Evolutionary conservation across 1,140 invertebrate species (phyloP), one percentile per base, ranked within the genome.

Genomic region (Hyposmocoma kahamanoa): DNA sequence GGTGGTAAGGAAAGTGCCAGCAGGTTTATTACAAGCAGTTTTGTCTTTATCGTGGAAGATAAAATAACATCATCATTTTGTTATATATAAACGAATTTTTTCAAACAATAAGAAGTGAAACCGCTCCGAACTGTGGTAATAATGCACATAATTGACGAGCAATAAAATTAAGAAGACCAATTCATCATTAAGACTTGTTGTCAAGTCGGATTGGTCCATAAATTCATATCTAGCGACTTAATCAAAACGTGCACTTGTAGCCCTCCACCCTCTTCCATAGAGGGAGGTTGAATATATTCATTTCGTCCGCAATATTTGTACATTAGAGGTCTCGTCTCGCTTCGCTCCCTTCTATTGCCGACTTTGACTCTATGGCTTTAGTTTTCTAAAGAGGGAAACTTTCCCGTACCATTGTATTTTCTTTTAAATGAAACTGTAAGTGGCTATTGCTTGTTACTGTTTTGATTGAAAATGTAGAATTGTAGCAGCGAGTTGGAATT

Each of bases 291-390:
- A 77, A 83, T 80, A 78, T 84, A 84, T 84, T 84, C 77, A 83
- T 84, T 80, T 75, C 70, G 70, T 67, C 79, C 79, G 81, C 81
- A 84, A 84, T 84, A 83, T 84, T 84, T 83, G 79, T 78, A 81
- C 76, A 84, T 84, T 84, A 84, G 78, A 84, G 81, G 81, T 84
- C 77, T 82, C 70, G 78, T 56, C 55, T 73, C 67, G 68, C 62
- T 78, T 62, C 76, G 59, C 76, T 79, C 74, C 71, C 70, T 53
- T 36, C 42, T 47, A 28, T 56, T 63, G 58, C 51, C 55, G 44
- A 51, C 52, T 65, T 75, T 77, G 73, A 77, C 75, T 77, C 69
- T 53, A 54, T 54, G 62, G 62, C 58, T 65, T 63, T 42, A 52
- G 38, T 60, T 64, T 59, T 58, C 48, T 59, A 49, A 43, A 18